Conservation (phyloP, 2,113 vertebrate genomes). For the Zosterops borbonicus region DNA sequence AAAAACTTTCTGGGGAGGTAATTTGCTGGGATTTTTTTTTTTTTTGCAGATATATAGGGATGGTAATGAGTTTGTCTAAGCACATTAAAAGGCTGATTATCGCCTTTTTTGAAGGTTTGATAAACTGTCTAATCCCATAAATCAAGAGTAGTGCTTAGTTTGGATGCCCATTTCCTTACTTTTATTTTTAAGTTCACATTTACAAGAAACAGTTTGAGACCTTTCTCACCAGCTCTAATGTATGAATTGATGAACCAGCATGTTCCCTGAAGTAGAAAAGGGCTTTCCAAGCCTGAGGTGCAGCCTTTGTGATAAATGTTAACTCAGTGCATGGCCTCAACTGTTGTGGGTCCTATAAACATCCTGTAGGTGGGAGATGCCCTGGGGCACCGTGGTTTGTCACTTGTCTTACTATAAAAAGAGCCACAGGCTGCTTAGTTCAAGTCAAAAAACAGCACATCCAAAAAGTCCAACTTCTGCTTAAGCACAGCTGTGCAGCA, state of each 20-base stretch:
- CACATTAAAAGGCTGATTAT: background rate
- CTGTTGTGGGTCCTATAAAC: background rate
- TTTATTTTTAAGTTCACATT: background rate
- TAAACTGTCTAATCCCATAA: background rate
- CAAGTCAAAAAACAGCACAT: background rate
- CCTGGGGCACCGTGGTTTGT: background rate
- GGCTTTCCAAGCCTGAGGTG: background rate
- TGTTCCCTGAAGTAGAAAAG: background rate
- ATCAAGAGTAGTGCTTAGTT: background rate
- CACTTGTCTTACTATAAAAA: background rate
- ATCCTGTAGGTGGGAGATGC: background rate
- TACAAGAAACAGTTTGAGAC: background rate
- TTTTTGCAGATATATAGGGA: background rate
- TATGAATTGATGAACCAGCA: background rate
- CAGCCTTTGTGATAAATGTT: background rate
- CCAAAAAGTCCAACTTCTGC: background rate
- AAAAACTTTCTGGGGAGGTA: background rate
- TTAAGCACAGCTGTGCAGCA: background rate
- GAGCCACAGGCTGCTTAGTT: background rate
- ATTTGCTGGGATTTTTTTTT: background rate
- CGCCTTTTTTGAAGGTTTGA: background rate
- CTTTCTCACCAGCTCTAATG: background rate
- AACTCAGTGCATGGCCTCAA: rapidly evolving
- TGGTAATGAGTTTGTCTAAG: background rate
- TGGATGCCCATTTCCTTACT: background rate